A percentile compares a stretch with the other conserved stretches of the same genome.
Evolutionary conservation across 2,113 vertebrate species (phyloP).

Genomic region (Colossoma macropomum): DNA sequence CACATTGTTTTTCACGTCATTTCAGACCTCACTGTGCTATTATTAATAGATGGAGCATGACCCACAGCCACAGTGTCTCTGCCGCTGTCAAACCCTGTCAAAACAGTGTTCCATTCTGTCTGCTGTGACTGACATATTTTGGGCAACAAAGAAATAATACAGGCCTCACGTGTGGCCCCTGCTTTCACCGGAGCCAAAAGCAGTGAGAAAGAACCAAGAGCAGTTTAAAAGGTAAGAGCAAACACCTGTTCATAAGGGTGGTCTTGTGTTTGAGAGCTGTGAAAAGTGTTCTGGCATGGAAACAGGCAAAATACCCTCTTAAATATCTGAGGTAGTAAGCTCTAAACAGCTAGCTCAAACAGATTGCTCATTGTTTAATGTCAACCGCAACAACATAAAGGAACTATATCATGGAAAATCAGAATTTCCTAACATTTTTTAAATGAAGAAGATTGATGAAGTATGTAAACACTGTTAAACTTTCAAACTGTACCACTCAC

Average conservation of each 20-base stretch:
- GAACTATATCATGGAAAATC: too few relatives aligned
- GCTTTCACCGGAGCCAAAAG: slow-evolving; percentile 31
- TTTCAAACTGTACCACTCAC: too few relatives aligned
- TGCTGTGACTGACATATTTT: slow-evolving; percentile 47
- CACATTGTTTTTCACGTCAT: slow-evolving; percentile 30
- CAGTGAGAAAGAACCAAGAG: not conserved
- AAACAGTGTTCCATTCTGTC: slow-evolving; percentile 45
- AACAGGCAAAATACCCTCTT: not conserved
- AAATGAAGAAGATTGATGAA: too few relatives aligned
- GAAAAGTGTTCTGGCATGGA: not conserved
- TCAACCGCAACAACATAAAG: not conserved
- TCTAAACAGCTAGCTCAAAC: not conserved
- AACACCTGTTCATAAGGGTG: slow-evolving; percentile 6
- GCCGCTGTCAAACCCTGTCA: slow-evolving; percentile 41
- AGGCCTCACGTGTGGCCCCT: slow-evolving; percentile 30
- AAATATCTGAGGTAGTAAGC: not conserved
- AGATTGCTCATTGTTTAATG: not conserved
- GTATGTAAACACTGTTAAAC: too few relatives aligned
- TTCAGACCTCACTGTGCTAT: slow-evolving; percentile 19
- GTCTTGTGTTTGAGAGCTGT: not conserved
- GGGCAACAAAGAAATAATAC: slow-evolving; percentile 40
- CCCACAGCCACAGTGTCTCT: slow-evolving; percentile 12
- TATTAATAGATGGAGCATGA: slow-evolving; percentile 32
- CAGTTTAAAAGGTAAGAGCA: slow-evolving; percentile 8
- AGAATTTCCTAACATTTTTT: too few relatives aligned